phyloP scores from a whole-genome alignment of 2,113 vertebrate genomes.

The Theristicus caerulescens region DNA sequence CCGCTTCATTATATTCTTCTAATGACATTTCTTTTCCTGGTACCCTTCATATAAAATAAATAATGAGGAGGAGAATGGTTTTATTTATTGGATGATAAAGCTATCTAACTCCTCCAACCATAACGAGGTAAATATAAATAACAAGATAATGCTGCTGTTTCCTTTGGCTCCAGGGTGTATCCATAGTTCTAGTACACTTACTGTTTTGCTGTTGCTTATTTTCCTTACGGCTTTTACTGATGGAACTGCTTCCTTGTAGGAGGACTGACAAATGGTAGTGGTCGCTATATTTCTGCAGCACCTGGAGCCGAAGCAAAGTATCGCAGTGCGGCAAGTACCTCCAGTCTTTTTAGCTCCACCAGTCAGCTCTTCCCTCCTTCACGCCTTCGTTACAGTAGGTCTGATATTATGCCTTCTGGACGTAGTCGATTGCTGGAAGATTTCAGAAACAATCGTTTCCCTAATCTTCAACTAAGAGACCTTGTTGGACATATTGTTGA shows the following conservation, averaged over 20 bases:
- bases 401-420: conserved; percentile 95
- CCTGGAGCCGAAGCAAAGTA: conserved; percentile 96
- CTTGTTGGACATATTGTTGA: conserved; percentile 96
- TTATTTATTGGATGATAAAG: conserved; percentile 42
- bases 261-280: conserved; percentile 95
- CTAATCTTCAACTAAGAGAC: conserved; percentile 94
- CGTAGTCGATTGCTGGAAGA: conserved; percentile 93
- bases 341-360: conserved; percentile 94
- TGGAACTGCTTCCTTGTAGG: conserved; percentile 81
- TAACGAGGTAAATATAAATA: conserved; percentile 9
- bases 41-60: conserved; percentile 4
- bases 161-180: conserved; percentile 27
- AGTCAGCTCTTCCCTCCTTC: conserved; percentile 96
- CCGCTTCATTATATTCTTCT: neutral
- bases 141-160: neutral
- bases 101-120: neutral
- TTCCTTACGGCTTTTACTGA: conserved; percentile 51
- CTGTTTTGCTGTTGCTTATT: conserved; percentile 14
- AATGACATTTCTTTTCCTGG: conserved; percentile 20
- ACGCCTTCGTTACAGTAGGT: conserved; percentile 91
- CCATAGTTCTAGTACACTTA: conserved; percentile 35
- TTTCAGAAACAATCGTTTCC: conserved; percentile 97
- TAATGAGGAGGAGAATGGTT: conserved; percentile 6
- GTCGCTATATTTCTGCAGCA: conserved; percentile 96
- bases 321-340: conserved; percentile 85